Evolutionary conservation across 2,113 vertebrate genomes (phyloP), one percentile per base, ranked within the genome.

Genomic region (Oreamnos americanus): DNA sequence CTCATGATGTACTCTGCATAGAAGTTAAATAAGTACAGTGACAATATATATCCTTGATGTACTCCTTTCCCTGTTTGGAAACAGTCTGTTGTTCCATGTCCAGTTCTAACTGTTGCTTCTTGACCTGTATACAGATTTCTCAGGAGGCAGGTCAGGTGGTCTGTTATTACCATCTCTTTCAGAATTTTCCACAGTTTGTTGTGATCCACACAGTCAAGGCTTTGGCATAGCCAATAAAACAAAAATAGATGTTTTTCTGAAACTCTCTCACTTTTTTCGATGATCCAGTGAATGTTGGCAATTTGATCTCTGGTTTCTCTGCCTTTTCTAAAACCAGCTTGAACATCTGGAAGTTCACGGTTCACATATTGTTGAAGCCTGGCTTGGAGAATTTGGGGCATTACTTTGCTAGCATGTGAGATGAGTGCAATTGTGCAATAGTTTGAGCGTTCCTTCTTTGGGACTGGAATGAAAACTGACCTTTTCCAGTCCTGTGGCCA

Each of bases 11-110:
- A 11, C 19, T 36, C n/a, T 36, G 64, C 17, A 71, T 71, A 21
- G 9, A n/a, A 36, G 64, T 71, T 71, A 71, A 71, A 71, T 6
- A 71, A 71, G 17, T 17, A 71, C 0, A 0, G 17, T 71, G 64
- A 23, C 17, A 71, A 36, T 71, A 71, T 6, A 71, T 4, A 71
- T 2, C 17, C 19, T 71, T 71, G 64, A 71, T 5, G 2, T 71
- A 71, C 17, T 36, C n/a, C 9, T 71, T 71, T 71, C 4, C 9
- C 9, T 2, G 11, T 71, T 71, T 71, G 64, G n/a, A 71, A 71
- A 1, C 64, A 71, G n/a, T 71, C n/a, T 71, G n/a, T n/a, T 67
- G 7, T 36, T 71, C n/a, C 17, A 36, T 0, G 1, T 11, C 17
- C 64, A 71, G n/a, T 71, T 71, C n/a, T 36, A 21, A 71, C 17